Percentiles rank a stretch among this genome's conserved stretches.
Conservation (phyloP, 2,113 vertebrate genomes). For the Chaetodon auriga region DNA sequence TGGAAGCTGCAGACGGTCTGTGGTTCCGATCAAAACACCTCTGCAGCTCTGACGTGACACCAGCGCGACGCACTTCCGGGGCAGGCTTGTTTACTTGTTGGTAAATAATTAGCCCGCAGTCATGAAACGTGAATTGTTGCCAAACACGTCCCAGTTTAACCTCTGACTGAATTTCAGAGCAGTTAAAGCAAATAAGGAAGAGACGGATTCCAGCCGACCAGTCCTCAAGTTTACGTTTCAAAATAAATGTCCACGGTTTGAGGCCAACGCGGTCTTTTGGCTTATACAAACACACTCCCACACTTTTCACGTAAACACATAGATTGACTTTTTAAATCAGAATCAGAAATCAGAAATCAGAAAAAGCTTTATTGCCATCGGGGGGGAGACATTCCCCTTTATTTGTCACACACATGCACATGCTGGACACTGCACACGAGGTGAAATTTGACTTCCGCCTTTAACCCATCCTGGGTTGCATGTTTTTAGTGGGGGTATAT, state of each 20-base stretch:
- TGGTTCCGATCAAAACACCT: too few species aligned
- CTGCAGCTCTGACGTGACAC: constrained; percentile 83
- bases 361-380: too few species aligned
- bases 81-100: constrained; percentile 20
- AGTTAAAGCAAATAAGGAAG: background rate
- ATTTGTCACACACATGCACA: too few species aligned
- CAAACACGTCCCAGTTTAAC: rapidly evolving
- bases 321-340: background rate
- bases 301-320: background rate
- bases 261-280: background rate
- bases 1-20: background rate
- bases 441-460: too few species aligned
- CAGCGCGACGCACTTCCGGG: constrained; percentile 74
- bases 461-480: too few species aligned
- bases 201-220: rapidly evolving
- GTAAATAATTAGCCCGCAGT: background rate
- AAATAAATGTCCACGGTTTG: constrained; percentile 13
- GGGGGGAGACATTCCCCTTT: too few species aligned
- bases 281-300: background rate
- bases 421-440: too few species aligned
- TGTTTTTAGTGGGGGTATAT: too few species aligned
- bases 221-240: background rate
- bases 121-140: background rate
- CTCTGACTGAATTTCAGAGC: background rate
- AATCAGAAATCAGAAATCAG: too few species aligned